A percentile compares a stretch with the other conserved stretches of the same genome.
Conservation (phyloP, 2,888 invertebrate species). For the Cerceris rybyensis region DNA sequence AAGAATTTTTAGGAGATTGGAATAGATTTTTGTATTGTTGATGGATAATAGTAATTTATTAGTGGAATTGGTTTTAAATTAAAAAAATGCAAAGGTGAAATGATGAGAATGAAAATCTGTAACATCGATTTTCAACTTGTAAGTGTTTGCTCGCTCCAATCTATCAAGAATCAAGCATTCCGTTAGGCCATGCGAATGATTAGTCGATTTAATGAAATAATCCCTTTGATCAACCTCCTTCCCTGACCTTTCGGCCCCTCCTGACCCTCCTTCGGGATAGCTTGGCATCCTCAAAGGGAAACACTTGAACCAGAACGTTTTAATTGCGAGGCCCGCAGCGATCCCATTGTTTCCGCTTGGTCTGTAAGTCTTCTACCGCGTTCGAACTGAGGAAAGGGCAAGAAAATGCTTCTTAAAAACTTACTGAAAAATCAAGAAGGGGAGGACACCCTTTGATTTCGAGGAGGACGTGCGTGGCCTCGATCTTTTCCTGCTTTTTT, state of each 20-base stretch:
- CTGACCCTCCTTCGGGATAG: conserved; percentile 59
- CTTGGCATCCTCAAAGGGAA: conserved; percentile 71
- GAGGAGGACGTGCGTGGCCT: conserved; percentile 15
- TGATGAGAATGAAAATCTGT: no score
- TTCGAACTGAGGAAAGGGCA: conserved; percentile 38
- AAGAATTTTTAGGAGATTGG: no score
- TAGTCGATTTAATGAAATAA: conserved; percentile 80
- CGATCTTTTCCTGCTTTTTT: no score
- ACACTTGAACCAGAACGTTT: conserved; percentile 80
- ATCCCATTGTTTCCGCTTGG: conserved; percentile 77
- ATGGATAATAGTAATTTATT: no score
- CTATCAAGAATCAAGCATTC: conserved; percentile 46
- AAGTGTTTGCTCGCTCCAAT: conserved; percentile 33
- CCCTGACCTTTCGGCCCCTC: conserved; percentile 59
- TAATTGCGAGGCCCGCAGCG: conserved; percentile 76
- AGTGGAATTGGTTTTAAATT: no score
- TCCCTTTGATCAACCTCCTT: conserved; percentile 77
- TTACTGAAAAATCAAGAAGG: conserved; percentile 56
- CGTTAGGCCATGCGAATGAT: conserved; percentile 73
- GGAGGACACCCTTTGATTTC: conserved; percentile 58
- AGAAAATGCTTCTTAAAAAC: conserved; percentile 68
- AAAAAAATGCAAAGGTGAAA: no score
- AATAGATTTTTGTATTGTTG: no score
- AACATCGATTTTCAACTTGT: conserved; percentile 30
- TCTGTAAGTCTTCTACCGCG: conserved; percentile 59